Evolutionary conservation across 2,797 vertebrate genomes (phyloP).

Genomic region (Gymnocypris eckloni): DNA sequence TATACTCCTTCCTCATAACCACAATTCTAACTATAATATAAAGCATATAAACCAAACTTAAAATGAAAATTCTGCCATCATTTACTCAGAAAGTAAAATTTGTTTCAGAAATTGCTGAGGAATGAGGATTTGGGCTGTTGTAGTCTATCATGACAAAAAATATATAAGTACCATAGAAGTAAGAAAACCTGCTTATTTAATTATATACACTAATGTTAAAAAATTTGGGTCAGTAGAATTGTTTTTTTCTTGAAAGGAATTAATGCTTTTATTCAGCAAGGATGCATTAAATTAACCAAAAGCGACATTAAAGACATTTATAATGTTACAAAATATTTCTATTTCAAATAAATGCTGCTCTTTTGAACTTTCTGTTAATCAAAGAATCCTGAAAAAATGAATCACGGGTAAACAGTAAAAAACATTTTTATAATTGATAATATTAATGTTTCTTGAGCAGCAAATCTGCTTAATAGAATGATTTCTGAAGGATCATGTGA

Average conservation of each 20-base stretch:
- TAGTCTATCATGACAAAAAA: neutral
- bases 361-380: neutral
- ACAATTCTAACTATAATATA: constrained; percentile 4
- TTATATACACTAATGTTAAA: neutral
- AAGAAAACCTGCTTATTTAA: neutral
- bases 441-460: neutral
- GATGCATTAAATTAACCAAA: neutral
- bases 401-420: neutral
- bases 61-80: constrained; percentile 10
- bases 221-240: neutral
- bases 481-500: neutral
- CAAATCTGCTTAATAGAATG: neutral
- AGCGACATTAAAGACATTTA: neutral
- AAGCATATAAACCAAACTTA: neutral
- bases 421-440: neutral
- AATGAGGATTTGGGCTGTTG: neutral
- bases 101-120: neutral
- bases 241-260: neutral
- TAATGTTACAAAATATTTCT: neutral
- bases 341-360: neutral
- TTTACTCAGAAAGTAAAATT: neutral
- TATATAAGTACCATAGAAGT: neutral
- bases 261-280: neutral
- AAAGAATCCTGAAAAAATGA: neutral
- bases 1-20: neutral